Evolutionary conservation across 2,113 vertebrate species (phyloP).

Genomic region (Mola mola): DNA sequence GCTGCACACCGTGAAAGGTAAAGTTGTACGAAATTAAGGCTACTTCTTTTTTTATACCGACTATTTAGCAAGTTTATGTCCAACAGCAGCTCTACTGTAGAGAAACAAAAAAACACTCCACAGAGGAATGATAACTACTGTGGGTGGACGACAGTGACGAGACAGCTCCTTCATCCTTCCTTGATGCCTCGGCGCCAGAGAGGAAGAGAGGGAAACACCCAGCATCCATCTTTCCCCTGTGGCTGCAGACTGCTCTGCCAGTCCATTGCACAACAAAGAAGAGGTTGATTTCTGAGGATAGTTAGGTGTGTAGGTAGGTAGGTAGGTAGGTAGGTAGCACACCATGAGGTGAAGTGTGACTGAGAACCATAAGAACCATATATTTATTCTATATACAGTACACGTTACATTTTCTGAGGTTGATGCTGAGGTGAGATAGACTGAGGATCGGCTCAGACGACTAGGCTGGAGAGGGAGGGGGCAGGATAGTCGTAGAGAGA

Average conservation of each 20-base stretch:
- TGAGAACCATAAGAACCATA: constrained; percentile 70
- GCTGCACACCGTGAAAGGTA: constrained; percentile 15
- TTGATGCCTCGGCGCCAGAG: constrained; percentile 7
- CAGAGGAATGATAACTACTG: constrained; percentile 23
- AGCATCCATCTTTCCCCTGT: not conserved
- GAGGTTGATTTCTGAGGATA: constrained; percentile 27
- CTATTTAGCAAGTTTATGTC: constrained; percentile 22
- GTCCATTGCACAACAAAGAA: constrained; percentile 55
- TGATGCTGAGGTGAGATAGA: constrained; percentile 68
- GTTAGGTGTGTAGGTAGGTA: not conserved
- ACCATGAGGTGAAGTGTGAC: constrained; percentile 56
- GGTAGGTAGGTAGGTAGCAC: constrained; percentile 42
- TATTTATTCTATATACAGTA: constrained; percentile 67
- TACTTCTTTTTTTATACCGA: constrained; percentile 9
- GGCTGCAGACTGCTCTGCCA: constrained; percentile 23
- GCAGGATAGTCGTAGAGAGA: constrained; percentile 10
- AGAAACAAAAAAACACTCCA: constrained; percentile 27
- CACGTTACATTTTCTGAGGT: constrained; percentile 69
- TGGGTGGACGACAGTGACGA: constrained; percentile 10
- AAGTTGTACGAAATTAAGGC: constrained; percentile 53
- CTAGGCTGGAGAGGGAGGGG: constrained; percentile 38
- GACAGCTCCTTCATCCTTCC: constrained; percentile 8
- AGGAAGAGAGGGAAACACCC: constrained; percentile 2
- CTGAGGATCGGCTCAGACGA: constrained; percentile 72
- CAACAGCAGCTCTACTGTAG: constrained; percentile 37